phyloP scores from a whole-genome alignment of 2,888 invertebrate species.

The Teleiodes luculella region DNA sequence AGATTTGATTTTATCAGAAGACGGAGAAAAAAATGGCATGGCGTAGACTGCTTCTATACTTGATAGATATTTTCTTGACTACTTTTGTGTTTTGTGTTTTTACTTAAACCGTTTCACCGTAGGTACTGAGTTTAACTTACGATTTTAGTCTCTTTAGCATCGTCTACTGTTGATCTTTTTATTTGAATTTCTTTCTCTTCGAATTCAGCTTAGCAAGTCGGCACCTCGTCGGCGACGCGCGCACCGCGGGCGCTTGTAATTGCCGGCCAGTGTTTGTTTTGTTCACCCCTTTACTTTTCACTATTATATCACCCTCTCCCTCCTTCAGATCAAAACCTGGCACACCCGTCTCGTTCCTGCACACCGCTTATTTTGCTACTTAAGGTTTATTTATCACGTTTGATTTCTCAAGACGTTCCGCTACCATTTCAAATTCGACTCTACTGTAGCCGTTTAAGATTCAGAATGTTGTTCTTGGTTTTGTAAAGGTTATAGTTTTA shows the following conservation, averaged over 20 bases:
- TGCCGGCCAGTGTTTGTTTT: slow-evolving; percentile 67
- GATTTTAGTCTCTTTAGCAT: no score
- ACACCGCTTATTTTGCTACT: slow-evolving; percentile 45
- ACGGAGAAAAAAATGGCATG: no score
- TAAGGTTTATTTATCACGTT: slow-evolving; percentile 59
- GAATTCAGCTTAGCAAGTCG: slow-evolving; percentile 39
- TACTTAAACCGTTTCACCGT: no score
- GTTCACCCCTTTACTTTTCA: slow-evolving; percentile 52
- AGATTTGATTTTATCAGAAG: no score
- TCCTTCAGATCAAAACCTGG: slow-evolving; percentile 10
- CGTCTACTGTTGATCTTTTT: background rate
- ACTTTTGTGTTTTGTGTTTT: no score
- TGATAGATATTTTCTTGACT: no score
- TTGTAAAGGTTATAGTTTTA: slow-evolving; percentile 15
- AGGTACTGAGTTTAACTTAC: no score
- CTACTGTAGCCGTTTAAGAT: slow-evolving; percentile 15
- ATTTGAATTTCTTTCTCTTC: background rate
- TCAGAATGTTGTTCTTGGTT: slow-evolving; percentile 6
- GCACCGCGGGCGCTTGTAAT: slow-evolving; percentile 62
- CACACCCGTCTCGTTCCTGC: slow-evolving; percentile 29
- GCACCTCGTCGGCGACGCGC: slow-evolving; percentile 43
- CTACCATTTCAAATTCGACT: slow-evolving; percentile 28
- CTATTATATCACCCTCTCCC: slow-evolving; percentile 23
- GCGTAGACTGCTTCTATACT: no score
- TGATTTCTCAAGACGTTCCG: slow-evolving; percentile 33